Evolutionary conservation across 2,113 vertebrate genomes (phyloP).

Genomic region (Thamnophis sirtalis): DNA sequence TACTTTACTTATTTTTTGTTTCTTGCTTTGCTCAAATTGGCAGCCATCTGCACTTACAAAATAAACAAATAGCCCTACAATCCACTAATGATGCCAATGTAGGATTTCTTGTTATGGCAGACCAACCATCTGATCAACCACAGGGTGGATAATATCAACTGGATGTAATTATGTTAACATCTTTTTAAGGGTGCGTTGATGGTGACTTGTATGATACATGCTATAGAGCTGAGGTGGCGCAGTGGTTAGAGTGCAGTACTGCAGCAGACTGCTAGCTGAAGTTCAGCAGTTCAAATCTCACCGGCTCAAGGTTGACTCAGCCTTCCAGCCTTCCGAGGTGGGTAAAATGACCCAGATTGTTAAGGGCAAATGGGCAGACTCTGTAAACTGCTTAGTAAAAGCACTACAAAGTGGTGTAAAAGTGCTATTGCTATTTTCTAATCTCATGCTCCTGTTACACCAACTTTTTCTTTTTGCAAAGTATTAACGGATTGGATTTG

Average conservation of each 20-base stretch:
- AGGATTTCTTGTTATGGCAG: background rate
- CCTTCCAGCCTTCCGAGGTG: no score
- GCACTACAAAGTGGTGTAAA: no score
- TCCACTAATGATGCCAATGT: background rate
- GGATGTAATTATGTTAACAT: background rate
- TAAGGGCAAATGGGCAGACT: no score
- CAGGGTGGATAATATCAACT: background rate
- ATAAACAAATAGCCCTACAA: background rate
- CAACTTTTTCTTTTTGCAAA: background rate
- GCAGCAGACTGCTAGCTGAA: no score
- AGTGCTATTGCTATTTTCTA: background rate
- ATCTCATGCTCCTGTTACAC: background rate
- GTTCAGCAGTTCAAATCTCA: no score
- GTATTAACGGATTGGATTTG: background rate
- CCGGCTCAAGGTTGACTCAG: no score
- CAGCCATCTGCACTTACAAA: background rate
- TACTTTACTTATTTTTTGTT: background rate
- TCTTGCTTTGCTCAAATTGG: background rate
- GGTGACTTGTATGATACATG: background rate
- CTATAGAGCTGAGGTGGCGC: no score
- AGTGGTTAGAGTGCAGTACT: no score
- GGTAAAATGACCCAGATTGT: no score
- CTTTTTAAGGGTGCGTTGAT: background rate
- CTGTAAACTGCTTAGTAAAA: no score
- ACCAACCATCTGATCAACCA: background rate